Evolutionary conservation across 1,140 invertebrate species (phyloP), one percentile per base, ranked within the genome.

Genomic region (Polyergus mexicanus): DNA sequence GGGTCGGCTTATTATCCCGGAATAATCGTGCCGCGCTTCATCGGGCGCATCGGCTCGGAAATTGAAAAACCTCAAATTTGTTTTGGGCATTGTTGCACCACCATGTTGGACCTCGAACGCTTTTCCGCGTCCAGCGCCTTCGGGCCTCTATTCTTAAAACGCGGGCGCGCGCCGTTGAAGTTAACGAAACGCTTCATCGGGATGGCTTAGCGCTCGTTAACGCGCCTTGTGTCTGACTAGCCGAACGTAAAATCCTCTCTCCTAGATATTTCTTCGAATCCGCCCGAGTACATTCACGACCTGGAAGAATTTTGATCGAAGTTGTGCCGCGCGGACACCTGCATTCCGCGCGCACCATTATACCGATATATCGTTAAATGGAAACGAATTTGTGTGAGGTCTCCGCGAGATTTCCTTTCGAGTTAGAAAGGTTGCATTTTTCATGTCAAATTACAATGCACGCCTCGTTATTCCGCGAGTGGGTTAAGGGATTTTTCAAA

Each of bases 1-100:
- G 38, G 56, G 35, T 60, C 65, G 47, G 32, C 8, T 86, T 91
- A 89, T 91, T 88, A 88, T 90, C 65, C 88, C 74, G 78, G 78
- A 80, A 89, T 84, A 84, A 90, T 74, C 89, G 81, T 51, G 77
- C 44, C 56, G 65, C 86, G 85, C 75, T 85, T 83, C 89, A 72
- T 86, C 86, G 86, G 68, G n/a, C 65, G 85, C 78, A 86, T 86
- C 88, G 62, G 65, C 28, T 65, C 44, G 72, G 87, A 75, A 51
- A 66, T 56, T 47, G 69, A 51, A 60, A 66, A 84, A 84, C 35
- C 44, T 54, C 63, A 58, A 85, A 71, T 86, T 88, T 86, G 51
- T 66, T 83, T 77, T 58, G 58, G 68, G 6, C 51, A 69, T 77
- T 81, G 66, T 83, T 51, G 47, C 47, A 32, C 13, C 68, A n/a